Evolutionary conservation across 2,113 vertebrate genomes (phyloP), one percentile per base, ranked within the genome.

Genomic region (Herpailurus yagouaroundi): DNA sequence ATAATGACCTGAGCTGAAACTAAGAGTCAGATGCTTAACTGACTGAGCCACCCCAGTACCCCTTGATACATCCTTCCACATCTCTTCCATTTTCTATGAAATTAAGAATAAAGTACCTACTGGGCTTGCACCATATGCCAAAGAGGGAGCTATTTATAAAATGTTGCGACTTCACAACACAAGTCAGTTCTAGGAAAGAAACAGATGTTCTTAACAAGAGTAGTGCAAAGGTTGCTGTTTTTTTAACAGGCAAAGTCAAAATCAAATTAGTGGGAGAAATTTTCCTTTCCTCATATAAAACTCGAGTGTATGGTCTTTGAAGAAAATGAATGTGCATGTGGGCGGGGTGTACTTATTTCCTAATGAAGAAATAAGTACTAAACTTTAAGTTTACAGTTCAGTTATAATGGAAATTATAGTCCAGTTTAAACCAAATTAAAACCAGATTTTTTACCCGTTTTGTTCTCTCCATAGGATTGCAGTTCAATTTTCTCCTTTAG

Each of bases 201-300:
- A 89, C 66, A 83, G 91, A 89, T 68, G 33, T 92, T 92, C 63
- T 80, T 86, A 86, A 79, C 66, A 95, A 50, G 74, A 64, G n/a
- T 87, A 55, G 73, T 73, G n/a, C n/a, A 87, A 48, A 77, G 25
- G 38, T 50, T 48, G 68, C 48, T 96, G 4, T 89, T 89, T 93
- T 74, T 64, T 57, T 41, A 89, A 93, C 89, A 38, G n/a, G n/a
- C 21, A 87, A 29, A 73, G 31, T 82, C 84, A 74, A 93, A 68
- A 60, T 89, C 79, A 83, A 66, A 60, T 83, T 93, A 89, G 36
- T 82, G 31, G 55, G 36, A 77, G 33, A 96, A 60, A 1, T 83
- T 57, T 48, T 94, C 14, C 38, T 89, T 83, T 82, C 77, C 31
- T 89, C 48, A 83, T 48, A 57, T 68, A 66, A 89, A 52, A 60